These are phyloP conservation scores for Ammodytes marinus DNA, from an alignment of 2,113 vertebrate species.

Conservation along the genomic window DNA sequence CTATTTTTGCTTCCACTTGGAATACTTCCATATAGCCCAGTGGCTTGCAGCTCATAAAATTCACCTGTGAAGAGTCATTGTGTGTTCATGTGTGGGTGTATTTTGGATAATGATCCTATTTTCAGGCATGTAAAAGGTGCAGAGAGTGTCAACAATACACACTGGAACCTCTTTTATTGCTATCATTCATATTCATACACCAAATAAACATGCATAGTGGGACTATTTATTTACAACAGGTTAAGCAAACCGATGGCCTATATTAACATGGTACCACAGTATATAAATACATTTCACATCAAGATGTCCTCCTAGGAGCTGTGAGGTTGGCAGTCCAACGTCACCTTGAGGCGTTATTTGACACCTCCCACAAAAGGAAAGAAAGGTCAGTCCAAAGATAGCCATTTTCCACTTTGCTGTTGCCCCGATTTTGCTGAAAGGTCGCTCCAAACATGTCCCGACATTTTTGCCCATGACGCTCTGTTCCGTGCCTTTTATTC, in stretches of 20 bases:
- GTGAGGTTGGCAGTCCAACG: conserved; percentile 36
- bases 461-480: conserved; percentile 16
- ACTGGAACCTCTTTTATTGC: conserved; percentile 76
- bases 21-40: conserved; percentile 1
- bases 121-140: not conserved
- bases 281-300: conserved; percentile 76
- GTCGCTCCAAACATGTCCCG: conserved; percentile 25
- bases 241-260: conserved; percentile 59
- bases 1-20: not conserved
- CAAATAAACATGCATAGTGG: conserved; percentile 84
- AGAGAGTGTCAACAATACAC: conserved; percentile 35
- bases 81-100: not conserved
- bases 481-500: not conserved
- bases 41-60: not conserved
- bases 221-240: conserved; percentile 75
- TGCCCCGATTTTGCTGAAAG: conserved; percentile 3
- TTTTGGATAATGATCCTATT: not conserved
- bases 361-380: conserved; percentile 40
- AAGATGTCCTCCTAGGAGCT: conserved; percentile 57
- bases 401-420: not conserved
- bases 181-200: conserved; percentile 82
- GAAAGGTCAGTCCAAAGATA: conserved; percentile 24
- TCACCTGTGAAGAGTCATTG: not conserved
- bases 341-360: conserved; percentile 57
- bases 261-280: conserved; percentile 61